Base-by-base conservation (phyloP, 2,113 vertebrate species). In the Uria aalge region DNA sequence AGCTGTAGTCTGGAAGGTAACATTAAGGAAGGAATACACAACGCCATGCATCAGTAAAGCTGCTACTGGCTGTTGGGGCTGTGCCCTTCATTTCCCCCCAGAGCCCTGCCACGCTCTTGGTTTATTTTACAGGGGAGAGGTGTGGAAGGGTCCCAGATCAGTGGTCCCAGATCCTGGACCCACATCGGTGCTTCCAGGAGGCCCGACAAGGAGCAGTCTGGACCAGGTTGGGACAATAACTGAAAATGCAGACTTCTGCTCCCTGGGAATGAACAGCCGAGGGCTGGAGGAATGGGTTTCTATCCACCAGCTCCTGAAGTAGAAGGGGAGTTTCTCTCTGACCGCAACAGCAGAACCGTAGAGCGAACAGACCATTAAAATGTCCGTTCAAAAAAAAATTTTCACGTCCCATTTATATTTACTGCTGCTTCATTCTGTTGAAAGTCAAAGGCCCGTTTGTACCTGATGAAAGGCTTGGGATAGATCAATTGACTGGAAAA, bases 281-380 rank as follows among this genome's bases (percentile, higher is more conserved):
- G 69, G 57, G 78, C 55, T 32, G 12, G 63, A 62, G 55, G 27
- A 67, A 27, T 9, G 57, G 24, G 38, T 77, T 95, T 85, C n/a
- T 45, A 16, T 59, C 40, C 34, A 56, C 40, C 45, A 27, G 81
- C 38, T 86, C 78, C 80, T 47, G 26, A 60, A 92, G 52, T 2
- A 15, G 4, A 87, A 56, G 47, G 52, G 81, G 63, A 80, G 83
- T 96, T 92, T 75, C 78, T 64, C 62, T 79, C 23, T 11, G 20
- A 90, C 81, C 19, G 4, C 87, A 93, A 34, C n/a, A 92, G 77
- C 56, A 55, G 74, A 91, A 52, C 67, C 53, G 36, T 6, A 45
- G 67, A 94, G 77, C 8, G 8, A 96, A 52, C 62, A 92, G 81
- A 85, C 62, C 88, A 80, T 92, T 92, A 96, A 94, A 93, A 75